Conservation (phyloP, 2,113 vertebrate species). For the Siphamia tubifer region DNA sequence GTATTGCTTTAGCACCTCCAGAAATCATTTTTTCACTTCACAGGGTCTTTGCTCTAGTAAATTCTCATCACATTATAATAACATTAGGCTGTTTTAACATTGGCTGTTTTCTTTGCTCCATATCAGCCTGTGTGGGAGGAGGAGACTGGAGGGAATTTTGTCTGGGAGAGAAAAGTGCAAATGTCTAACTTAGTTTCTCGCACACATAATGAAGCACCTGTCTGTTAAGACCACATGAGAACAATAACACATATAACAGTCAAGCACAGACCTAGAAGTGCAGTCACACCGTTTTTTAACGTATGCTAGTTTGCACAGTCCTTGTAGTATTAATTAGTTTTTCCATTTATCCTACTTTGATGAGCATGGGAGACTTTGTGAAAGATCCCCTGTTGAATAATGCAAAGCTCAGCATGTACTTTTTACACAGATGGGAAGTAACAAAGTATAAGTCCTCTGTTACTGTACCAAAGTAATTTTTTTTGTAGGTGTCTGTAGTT, state of each 20-base stretch:
- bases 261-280: neutral
- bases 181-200: slow-evolving; percentile 33
- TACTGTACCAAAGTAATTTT: no score
- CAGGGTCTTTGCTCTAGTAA: slow-evolving; percentile 46
- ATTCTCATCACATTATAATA: slow-evolving; percentile 57
- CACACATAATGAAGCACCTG: slow-evolving; percentile 51
- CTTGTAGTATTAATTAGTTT: slow-evolving; percentile 39
- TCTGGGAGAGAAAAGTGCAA: slow-evolving; percentile 35
- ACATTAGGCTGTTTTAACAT: slow-evolving; percentile 53
- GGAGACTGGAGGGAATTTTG: slow-evolving; percentile 42
- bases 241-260: slow-evolving; percentile 15
- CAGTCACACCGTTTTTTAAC: slow-evolving; percentile 5
- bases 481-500: no score
- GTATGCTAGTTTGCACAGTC: slow-evolving; percentile 5
- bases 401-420: slow-evolving; percentile 5
- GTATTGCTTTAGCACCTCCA: slow-evolving; percentile 16
- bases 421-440: no score
- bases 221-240: slow-evolving; percentile 49
- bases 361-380: neutral
- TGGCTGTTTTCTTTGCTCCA: slow-evolving; percentile 44
- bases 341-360: slow-evolving; percentile 32
- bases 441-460: no score
- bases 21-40: slow-evolving; percentile 47
- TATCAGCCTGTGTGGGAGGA: slow-evolving; percentile 46
- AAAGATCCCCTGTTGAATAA: slow-evolving; percentile 3